Evolutionary conservation across 2,113 vertebrate genomes (phyloP).

Genomic region (Coryphaenoides rupestris): DNA sequence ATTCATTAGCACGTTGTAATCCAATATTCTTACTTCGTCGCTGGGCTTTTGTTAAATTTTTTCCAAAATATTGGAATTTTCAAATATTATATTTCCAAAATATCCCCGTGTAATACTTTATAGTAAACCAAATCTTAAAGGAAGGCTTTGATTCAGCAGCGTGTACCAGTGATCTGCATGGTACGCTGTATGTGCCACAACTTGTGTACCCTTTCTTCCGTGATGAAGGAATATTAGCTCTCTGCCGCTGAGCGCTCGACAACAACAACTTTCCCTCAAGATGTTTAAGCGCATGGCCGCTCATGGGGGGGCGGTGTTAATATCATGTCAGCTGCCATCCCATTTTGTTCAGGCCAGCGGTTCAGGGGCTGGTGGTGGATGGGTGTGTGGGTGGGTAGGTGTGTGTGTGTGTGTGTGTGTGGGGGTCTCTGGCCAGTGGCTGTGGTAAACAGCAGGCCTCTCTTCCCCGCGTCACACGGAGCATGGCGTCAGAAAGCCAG

Average conservation of each 20-base stretch:
- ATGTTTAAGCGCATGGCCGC: slow-evolving; percentile 37
- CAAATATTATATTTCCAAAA: too few relatives aligned
- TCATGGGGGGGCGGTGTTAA: slow-evolving; percentile 45
- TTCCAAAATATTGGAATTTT: too few relatives aligned
- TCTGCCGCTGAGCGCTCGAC: slow-evolving; percentile 25
- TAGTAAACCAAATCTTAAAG: too few relatives aligned
- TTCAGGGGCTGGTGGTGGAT: slow-evolving; percentile 22
- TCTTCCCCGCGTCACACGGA: slow-evolving; percentile 30
- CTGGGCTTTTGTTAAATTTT: too few relatives aligned
- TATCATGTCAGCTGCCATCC: slow-evolving; percentile 55
- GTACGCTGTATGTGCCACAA: not conserved
- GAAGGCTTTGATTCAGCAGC: not conserved
- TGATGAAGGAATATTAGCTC: slow-evolving; percentile 26
- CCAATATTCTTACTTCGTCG: too few relatives aligned
- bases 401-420: slow-evolving; percentile 45
- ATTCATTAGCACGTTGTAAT: too few relatives aligned
- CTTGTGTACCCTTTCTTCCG: not conserved
- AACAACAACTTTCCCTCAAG: slow-evolving; percentile 26
- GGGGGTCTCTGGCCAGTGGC: slow-evolving; percentile 40
- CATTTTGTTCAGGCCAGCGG: slow-evolving; percentile 59
- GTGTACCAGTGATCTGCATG: not conserved
- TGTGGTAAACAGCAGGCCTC: slow-evolving; percentile 30
- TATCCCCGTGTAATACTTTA: too few relatives aligned
- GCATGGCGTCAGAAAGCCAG: slow-evolving; percentile 60
- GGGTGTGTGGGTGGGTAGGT: slow-evolving; percentile 37